Evolutionary conservation across 2,797 vertebrate genomes (phyloP), one percentile per base, ranked within the genome.

Genomic region (Falco berigora): DNA sequence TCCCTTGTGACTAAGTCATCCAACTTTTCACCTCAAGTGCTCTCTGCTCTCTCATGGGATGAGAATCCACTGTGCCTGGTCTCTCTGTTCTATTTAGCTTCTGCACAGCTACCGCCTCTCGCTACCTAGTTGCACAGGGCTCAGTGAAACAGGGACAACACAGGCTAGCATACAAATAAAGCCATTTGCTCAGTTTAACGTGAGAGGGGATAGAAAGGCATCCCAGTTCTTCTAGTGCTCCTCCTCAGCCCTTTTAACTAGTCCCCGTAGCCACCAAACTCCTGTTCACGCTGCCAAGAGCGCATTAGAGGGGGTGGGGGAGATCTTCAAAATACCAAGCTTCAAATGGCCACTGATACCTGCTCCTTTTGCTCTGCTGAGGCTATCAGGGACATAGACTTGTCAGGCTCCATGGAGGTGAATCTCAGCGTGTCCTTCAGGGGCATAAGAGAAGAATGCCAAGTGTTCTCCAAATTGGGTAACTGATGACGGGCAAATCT

Each of bases 41-140:
- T 71, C 83, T 32, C 44, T 42, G 21, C 12, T 73, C 25, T 75
- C 81, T 83, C 76, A 46, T 15, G 25, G 58, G 64, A 53, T 59
- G 32, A 85, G 55, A 90, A 72, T 23, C 36, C 30, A 10, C 32
- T 22, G 24, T 69, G 61, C 27, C 23, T 50, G 34, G 69, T 76
- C 68, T 42, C 66, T 53, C 83, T 73, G 50, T 66, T 72, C 68
- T 86, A 18, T 19, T 88, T 81, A 88, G 64, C 61, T 90, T 82
- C 74, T 59, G 30, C 53, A 71, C 46, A 68, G 53, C 40, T 56
- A 58, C 40, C 63, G 71, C 72, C 44, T 67, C 71, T 79, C 20
- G 15, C 40, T 21, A 27, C 44, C 55, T 53, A 79, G 4, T 3
- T 49, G 27, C 2, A 3, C 66, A 82, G 63, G 55, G 63, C 74